Evolutionary conservation across 2,113 vertebrate genomes (phyloP), one percentile per base, ranked within the genome.

Genomic region (Isurus oxyrinchus): DNA sequence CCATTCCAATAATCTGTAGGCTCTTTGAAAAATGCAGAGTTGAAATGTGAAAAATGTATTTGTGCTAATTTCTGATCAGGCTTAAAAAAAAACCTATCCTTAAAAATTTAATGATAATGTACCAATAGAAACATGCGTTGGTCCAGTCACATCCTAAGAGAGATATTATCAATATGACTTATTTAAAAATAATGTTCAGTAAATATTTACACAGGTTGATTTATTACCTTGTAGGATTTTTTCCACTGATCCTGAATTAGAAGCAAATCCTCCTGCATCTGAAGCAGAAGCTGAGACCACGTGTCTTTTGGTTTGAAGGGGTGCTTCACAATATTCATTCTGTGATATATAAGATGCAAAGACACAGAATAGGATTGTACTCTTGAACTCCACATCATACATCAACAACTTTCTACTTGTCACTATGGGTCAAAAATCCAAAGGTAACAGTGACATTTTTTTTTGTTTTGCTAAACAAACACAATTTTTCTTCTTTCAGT

Each of bases 211-310:
- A 94, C 8, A 10, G n/a, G 1, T 84, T 44, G 40, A 0, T 35
- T 19, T 19, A 72, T 76, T 53, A 95, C 94, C 94, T 72, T 95
- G 94, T 19, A 72, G 5, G 13, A 95, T 31, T 95, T 69, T 95
- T 76, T 95, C 94, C 49, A 95, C 49, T 76, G 94, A 72, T 95
- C 67, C 63, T 95, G 63, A 27, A 72, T 95, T 72, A 27, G 66
- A 95, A 95, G 40, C 25, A 23, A 53, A 95, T 23, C 11, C 94
- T 76, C 23, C 67, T 95, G 11, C 94, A 95, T 95, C 94, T 95
- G 94, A 72, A 95, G 55, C 44, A 95, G 94, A 95, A 72, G 67
- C 25, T 27, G 7, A 95, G 25, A 67, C 40, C 63, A 35, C 94
- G 35, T 55, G 94, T 49, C 49, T 49, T 95, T 95, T 95, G 67